phyloP scores from a whole-genome alignment of 2,797 vertebrate species.

The Smutsia gigantea region DNA sequence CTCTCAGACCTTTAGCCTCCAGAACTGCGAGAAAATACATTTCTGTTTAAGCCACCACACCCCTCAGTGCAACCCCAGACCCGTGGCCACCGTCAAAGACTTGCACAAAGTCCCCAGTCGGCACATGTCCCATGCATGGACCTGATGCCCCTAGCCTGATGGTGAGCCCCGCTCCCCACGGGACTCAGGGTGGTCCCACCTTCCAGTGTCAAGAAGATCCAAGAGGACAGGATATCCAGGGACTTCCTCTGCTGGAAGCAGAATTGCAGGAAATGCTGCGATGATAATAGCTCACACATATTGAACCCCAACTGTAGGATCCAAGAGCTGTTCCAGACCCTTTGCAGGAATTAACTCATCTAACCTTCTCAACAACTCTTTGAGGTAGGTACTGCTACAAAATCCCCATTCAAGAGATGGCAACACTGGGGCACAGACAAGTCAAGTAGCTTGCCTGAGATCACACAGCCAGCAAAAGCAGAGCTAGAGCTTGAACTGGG shows the following conservation, averaged over 20 bases:
- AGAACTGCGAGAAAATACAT: neutral
- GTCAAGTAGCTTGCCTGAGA: neutral
- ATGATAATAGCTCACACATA: neutral
- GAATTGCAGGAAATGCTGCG: neutral
- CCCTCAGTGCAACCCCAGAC: neutral
- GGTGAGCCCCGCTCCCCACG: neutral
- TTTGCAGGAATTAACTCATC: neutral
- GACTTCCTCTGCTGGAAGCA: neutral
- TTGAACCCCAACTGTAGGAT: neutral
- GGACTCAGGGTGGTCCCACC: neutral
- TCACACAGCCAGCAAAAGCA: neutral
- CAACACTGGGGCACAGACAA: neutral
- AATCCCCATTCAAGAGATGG: neutral
- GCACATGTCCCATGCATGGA: rapidly evolving
- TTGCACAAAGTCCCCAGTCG: neutral
- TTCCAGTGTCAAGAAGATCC: neutral
- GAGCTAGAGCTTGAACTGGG: neutral
- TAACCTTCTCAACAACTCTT: neutral
- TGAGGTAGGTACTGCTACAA: neutral
- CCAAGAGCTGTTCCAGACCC: neutral
- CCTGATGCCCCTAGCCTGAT: neutral
- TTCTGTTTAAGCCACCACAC: neutral
- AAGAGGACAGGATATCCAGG: neutral
- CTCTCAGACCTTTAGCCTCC: neutral
- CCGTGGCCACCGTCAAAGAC: neutral